Evolutionary conservation across 2,888 invertebrate genomes (phyloP).

Genomic region (Lithophane leautieri): DNA sequence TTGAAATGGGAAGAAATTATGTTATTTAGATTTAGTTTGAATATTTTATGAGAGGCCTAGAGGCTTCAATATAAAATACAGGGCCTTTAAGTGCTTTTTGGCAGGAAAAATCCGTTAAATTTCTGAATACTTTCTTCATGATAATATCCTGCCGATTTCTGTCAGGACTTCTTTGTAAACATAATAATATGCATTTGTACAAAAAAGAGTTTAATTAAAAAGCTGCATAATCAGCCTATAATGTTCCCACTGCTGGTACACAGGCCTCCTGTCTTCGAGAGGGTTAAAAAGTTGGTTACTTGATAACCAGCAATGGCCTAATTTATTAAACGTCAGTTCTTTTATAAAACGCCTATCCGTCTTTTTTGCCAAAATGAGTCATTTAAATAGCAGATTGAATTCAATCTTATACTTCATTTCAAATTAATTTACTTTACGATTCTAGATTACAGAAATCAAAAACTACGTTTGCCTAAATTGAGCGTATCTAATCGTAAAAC

Average conservation of each 20-base stretch:
- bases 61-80: slow-evolving; percentile 38
- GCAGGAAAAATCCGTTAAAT: slow-evolving; percentile 16
- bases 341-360: too few species aligned
- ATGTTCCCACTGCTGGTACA: too few species aligned
- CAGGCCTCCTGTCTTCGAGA: too few species aligned
- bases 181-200: background rate
- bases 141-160: background rate
- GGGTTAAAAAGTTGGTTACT: background rate
- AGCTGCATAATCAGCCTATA: too few species aligned
- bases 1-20: slow-evolving; percentile 25
- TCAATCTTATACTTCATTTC: slow-evolving; percentile 29
- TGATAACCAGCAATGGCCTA: background rate
- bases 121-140: slow-evolving; percentile 23
- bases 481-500: slow-evolving; percentile 60
- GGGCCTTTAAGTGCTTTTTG: background rate
- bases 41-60: slow-evolving; percentile 40
- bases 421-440: slow-evolving; percentile 50
- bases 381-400: slow-evolving; percentile 3
- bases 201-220: background rate
- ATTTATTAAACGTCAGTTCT: background rate
- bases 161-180: background rate
- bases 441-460: slow-evolving; percentile 53
- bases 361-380: background rate
- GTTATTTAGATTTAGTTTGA: slow-evolving; percentile 40
- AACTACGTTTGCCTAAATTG: slow-evolving; percentile 55